phyloP scores from a whole-genome alignment of 1,140 invertebrate genomes.

The Euwallacea similis region DNA sequence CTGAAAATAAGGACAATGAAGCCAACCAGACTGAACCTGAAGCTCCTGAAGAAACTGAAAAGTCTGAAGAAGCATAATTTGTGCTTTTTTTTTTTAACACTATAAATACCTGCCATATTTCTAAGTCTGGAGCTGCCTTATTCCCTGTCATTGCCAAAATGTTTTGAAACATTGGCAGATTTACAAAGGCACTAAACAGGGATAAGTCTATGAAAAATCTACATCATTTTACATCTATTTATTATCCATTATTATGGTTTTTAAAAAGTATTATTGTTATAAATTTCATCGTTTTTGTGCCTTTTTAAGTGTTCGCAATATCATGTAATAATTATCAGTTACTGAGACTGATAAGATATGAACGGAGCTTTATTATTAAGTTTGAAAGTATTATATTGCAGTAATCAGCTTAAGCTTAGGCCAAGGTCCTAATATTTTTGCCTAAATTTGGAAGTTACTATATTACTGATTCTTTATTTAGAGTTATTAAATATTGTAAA shows the following conservation, averaged over 20 bases:
- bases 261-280: no score
- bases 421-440: slow-evolving; percentile 23
- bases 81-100: neutral
- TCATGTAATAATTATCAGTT: neutral
- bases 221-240: slow-evolving; percentile 23
- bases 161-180: neutral
- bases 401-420: neutral
- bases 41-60: slow-evolving; percentile 28
- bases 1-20: slow-evolving; percentile 25
- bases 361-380: neutral
- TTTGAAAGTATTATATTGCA: slow-evolving; percentile 22
- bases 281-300: neutral
- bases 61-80: slow-evolving; percentile 34
- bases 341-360: neutral
- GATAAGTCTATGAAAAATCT: no score
- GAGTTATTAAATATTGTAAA: slow-evolving; percentile 19
- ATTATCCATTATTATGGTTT: slow-evolving; percentile 12
- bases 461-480: slow-evolving; percentile 14
- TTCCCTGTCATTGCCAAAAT: slow-evolving; percentile 6
- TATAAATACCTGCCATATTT: neutral
- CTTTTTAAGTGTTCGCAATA: slow-evolving; percentile 2
- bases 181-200: no score
- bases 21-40: slow-evolving; percentile 26
- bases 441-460: slow-evolving; percentile 4
- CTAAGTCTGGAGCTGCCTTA: slow-evolving; percentile 8